phyloP scores from a whole-genome alignment of 2,888 invertebrate genomes.

The Clistopyga incitator region DNA sequence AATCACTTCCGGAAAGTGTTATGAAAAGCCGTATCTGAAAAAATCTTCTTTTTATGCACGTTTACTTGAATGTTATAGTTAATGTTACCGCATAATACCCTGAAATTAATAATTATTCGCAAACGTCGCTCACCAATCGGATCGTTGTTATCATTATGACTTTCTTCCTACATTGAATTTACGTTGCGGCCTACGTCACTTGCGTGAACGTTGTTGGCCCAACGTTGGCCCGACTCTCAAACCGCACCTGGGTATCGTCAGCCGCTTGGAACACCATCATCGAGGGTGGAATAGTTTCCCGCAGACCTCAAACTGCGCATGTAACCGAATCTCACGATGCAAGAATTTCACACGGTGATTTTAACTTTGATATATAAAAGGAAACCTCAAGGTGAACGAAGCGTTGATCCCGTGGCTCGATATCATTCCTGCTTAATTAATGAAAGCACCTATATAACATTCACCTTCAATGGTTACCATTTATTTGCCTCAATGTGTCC shows the following conservation, averaged over 20 bases:
- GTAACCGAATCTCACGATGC: not conserved
- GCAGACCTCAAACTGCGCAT: constrained; percentile 1
- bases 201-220: too few species aligned
- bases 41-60: too few species aligned
- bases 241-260: constrained; percentile 79
- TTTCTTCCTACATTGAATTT: too few species aligned
- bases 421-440: not conserved
- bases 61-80: too few species aligned
- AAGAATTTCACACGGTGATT: constrained; percentile 16
- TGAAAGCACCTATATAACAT: not conserved
- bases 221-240: constrained; percentile 78
- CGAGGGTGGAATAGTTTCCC: constrained; percentile 52
- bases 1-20: too few species aligned
- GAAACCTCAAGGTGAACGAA: not conserved
- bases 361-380: not conserved
- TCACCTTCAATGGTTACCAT: not conserved
- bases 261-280: constrained; percentile 75
- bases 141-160: too few species aligned
- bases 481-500: not conserved
- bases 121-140: too few species aligned
- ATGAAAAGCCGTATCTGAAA: too few species aligned
- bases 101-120: too few species aligned
- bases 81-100: too few species aligned
- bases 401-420: not conserved
- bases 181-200: too few species aligned